Conservation (phyloP, 2,113 vertebrate genomes). For the Ptyas mucosa region DNA sequence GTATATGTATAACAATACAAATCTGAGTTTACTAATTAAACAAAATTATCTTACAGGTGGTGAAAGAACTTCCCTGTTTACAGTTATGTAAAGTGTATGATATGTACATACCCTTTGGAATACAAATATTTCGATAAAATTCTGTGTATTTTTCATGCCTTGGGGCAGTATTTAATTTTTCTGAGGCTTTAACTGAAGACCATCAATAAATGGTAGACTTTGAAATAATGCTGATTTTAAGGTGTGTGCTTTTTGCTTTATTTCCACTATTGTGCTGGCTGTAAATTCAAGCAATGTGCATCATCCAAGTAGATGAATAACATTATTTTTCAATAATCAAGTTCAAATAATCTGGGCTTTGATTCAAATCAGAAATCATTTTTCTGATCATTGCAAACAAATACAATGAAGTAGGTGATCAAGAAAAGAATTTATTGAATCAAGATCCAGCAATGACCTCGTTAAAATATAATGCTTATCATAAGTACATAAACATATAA, state of each 20-base stretch:
- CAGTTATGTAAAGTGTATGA: constrained; percentile 81
- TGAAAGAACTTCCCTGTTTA: constrained; percentile 48
- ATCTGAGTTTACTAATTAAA: constrained; percentile 62
- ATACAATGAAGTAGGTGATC: not conserved
- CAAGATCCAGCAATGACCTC: not conserved
- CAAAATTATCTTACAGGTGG: constrained; percentile 68
- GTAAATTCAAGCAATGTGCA: not conserved
- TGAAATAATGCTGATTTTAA: not conserved
- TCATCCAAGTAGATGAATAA: not conserved
- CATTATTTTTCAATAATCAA: not conserved
- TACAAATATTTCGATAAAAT: constrained; percentile 81
- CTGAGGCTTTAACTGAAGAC: constrained; percentile 66
- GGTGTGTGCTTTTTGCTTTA: not conserved
- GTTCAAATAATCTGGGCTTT: not conserved
- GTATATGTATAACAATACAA: constrained; percentile 43
- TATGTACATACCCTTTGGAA: constrained; percentile 83
- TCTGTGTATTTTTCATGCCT: constrained; percentile 77
- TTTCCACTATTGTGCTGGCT: not conserved
- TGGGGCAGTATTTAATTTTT: constrained; percentile 76
- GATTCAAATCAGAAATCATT: not conserved
- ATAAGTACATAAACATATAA: not conserved
- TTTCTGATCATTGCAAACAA: not conserved
- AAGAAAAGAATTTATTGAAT: not conserved
- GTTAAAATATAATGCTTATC: not conserved
- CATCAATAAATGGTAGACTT: constrained; percentile 64